phyloP scores from a whole-genome alignment of 2,113 vertebrate species.

The Sterrhoptilus dennistouni region DNA sequence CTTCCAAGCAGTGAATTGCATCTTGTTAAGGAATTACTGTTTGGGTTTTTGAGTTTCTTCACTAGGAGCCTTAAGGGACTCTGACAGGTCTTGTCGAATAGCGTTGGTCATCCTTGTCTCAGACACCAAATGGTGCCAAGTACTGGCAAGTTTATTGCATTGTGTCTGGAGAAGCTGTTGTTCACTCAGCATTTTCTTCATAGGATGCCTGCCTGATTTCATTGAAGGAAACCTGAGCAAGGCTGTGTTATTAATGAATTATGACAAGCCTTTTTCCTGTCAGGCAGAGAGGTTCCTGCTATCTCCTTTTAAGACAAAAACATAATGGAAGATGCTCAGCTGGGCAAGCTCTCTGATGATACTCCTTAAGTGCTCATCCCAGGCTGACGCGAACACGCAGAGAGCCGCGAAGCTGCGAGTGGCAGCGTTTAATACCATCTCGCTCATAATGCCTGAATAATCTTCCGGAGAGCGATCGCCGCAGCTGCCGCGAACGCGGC shows the following conservation, averaged over 20 bases:
- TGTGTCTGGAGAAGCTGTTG: slow-evolving; percentile 53
- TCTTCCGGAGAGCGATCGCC: slow-evolving; percentile 70
- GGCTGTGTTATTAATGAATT: slow-evolving; percentile 77
- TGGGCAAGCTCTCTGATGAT: slow-evolving; percentile 63
- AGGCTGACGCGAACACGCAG: slow-evolving; percentile 57
- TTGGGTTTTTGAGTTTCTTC: not conserved
- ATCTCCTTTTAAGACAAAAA: slow-evolving; percentile 73
- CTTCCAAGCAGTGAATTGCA: not conserved
- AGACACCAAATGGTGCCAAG: not conserved
- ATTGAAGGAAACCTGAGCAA: slow-evolving; percentile 70
- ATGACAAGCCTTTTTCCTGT: slow-evolving; percentile 77
- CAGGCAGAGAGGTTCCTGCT: slow-evolving; percentile 69
- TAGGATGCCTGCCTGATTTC: slow-evolving; percentile 59
- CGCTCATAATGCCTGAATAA: slow-evolving; percentile 73
- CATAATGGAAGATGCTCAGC: slow-evolving; percentile 77
- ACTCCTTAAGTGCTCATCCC: slow-evolving; percentile 72
- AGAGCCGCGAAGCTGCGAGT: slow-evolving; percentile 75
- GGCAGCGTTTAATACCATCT: slow-evolving; percentile 71
- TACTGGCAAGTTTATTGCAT: slow-evolving; percentile 17
- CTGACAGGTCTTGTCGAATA: slow-evolving; percentile 29
- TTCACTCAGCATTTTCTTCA: slow-evolving; percentile 62
- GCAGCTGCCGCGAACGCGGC: slow-evolving; percentile 41
- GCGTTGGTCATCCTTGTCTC: not conserved
- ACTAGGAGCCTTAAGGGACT: not conserved
- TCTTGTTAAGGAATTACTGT: not conserved